Conservation (phyloP, 2,888 invertebrate genomes). For the Erynnis tages region DNA sequence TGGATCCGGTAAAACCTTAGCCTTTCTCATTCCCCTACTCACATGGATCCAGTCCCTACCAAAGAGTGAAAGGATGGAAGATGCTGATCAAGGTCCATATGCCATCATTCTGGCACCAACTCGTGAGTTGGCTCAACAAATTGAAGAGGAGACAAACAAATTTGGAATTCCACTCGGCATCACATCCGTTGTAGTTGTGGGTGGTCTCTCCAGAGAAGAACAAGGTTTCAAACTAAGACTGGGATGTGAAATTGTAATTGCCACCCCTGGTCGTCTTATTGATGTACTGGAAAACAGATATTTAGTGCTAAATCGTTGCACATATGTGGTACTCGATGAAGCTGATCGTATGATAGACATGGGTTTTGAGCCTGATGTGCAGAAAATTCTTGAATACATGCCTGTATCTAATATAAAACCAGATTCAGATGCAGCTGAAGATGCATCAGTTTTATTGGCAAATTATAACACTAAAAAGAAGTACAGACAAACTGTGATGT, state of each 20-base stretch:
- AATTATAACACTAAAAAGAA: conserved; percentile 98
- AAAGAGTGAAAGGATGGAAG: conserved; percentile 95
- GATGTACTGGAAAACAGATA: conserved; percentile 99
- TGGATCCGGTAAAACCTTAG: conserved; percentile 99
- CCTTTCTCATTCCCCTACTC: conserved; percentile 97
- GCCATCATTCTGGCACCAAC: conserved; percentile 99
- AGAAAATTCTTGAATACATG: conserved; percentile 98
- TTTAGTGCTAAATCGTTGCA: conserved; percentile 97
- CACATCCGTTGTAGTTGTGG: conserved; percentile 98
- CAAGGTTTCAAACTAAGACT: conserved; percentile 97
- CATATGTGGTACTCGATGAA: conserved; percentile 97
- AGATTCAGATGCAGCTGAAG: conserved; percentile 98
- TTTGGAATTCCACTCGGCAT: conserved; percentile 97
- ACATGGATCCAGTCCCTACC: conserved; percentile 99
- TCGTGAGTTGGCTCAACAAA: conserved; percentile 99
- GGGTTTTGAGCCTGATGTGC: conserved; percentile 99
- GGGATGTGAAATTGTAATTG: conserved; percentile 99
- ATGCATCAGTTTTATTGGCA: conserved; percentile 92
- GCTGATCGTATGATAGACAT: conserved; percentile 99
- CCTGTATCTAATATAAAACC: conserved; percentile 99
- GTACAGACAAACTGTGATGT: conserved; percentile 99
- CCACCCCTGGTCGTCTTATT: conserved; percentile 99
- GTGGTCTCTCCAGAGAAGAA: conserved; percentile 97
- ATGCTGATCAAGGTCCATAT: conserved; percentile 97
- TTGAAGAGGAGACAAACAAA: conserved; percentile 99